Conservation (phyloP, 1,140 invertebrate species). For the Megathymus violae region DNA sequence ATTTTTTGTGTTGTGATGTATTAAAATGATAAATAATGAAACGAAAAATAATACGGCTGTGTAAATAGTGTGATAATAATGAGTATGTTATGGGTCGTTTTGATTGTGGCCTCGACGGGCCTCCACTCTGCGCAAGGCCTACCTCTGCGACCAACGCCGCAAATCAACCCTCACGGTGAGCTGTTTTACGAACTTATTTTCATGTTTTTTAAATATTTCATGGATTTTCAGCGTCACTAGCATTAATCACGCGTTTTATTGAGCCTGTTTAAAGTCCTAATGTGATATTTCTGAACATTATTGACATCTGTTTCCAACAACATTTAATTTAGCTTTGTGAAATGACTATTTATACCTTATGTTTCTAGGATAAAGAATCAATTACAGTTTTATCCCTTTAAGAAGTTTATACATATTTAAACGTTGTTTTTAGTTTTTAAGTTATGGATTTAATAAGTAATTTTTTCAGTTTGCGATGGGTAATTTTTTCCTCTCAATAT, state of each 20-base stretch:
- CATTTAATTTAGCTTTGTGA: neutral
- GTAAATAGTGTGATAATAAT: constrained; percentile 79
- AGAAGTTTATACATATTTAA: neutral
- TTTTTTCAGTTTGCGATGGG: neutral
- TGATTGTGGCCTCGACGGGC: constrained; percentile 70
- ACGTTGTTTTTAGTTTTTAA: too few species aligned
- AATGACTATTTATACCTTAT: neutral
- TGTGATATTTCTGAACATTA: neutral
- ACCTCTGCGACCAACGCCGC: constrained; percentile 69
- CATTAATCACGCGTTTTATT: constrained; percentile 17
- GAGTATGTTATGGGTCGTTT: constrained; percentile 76
- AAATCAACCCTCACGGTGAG: constrained; percentile 77
- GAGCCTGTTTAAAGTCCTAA: neutral
- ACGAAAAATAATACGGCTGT: constrained; percentile 77
- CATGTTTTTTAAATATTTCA: constrained; percentile 43
- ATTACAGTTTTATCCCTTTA: neutral
- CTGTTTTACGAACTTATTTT: constrained; percentile 42
- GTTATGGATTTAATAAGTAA: too few species aligned
- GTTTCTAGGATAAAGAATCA: neutral
- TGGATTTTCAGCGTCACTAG: neutral
- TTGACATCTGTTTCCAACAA: neutral
- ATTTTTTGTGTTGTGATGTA: constrained; percentile 82
- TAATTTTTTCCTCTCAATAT: neutral
- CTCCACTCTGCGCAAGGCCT: constrained; percentile 65
- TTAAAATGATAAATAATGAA: constrained; percentile 81